A percentile compares a stretch with the other conserved stretches of the same genome.
Evolutionary conservation across 2,113 vertebrate genomes (phyloP).

Genomic region (Syngnathoides biaculeatus): DNA sequence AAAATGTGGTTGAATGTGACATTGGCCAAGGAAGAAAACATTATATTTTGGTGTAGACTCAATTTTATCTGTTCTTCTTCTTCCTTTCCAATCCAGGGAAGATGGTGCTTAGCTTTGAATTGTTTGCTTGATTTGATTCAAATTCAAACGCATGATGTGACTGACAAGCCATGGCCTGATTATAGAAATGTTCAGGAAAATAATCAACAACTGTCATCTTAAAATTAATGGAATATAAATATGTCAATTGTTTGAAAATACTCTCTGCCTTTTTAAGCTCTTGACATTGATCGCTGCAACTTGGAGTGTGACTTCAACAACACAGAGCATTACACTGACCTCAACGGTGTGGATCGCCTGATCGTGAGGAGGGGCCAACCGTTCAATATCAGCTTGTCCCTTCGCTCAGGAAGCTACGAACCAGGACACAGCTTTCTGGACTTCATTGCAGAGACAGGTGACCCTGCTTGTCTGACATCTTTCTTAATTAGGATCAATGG

Average conservation of each 20-base stretch:
- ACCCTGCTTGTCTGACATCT: not conserved
- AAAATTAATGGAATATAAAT: not conserved
- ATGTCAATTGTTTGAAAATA: not conserved
- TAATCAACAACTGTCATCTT: no score
- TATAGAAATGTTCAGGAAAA: no score
- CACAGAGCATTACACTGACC: conserved; percentile 76
- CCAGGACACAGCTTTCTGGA: conserved; percentile 73
- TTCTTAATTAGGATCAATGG: not conserved
- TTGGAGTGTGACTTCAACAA: conserved; percentile 81
- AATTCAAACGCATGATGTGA: no score
- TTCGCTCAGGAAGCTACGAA: conserved; percentile 74
- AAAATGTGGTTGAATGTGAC: no score
- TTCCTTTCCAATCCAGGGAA: no score
- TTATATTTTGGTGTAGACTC: no score
- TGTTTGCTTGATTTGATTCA: no score
- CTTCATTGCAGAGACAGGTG: conserved; percentile 80
- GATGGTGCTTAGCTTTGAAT: no score
- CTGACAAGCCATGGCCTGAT: no score
- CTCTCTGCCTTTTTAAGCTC: conserved; percentile 58
- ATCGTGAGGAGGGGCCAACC: conserved; percentile 84
- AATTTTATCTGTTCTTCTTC: no score
- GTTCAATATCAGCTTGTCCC: conserved; percentile 80
- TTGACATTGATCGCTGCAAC: conserved; percentile 78
- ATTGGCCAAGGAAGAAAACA: no score
- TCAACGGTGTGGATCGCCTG: conserved; percentile 73